These are phyloP conservation scores for Sitophilus oryzae DNA, from an alignment of 1,140 invertebrate species.

Conservation along the genomic window DNA sequence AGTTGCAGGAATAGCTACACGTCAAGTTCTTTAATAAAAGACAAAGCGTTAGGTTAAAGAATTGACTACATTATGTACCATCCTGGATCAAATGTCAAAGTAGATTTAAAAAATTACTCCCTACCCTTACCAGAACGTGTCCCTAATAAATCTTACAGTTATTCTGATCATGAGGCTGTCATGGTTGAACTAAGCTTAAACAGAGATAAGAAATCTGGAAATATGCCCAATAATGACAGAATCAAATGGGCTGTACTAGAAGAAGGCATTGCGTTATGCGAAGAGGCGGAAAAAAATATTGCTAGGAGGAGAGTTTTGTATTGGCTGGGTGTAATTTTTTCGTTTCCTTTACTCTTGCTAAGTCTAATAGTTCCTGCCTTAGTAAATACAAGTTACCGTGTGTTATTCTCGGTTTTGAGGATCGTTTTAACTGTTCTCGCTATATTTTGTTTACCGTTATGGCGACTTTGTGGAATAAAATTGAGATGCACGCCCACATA, in stretches of 20 bases:
- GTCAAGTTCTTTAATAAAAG: conserved; percentile 46
- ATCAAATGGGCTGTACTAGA: conserved; percentile 45
- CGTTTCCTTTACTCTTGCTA: conserved; percentile 43
- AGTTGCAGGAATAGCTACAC: conserved; percentile 80
- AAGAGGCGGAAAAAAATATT: conserved; percentile 52
- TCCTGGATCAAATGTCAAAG: conserved; percentile 50
- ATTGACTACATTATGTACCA: conserved; percentile 88
- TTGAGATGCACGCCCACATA: conserved; percentile 72
- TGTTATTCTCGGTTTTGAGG: conserved; percentile 50
- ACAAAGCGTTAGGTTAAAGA: conserved; percentile 69
- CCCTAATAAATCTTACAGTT: conserved; percentile 66
- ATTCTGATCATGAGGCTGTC: conserved; percentile 89
- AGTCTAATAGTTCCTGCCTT: conserved; percentile 43
- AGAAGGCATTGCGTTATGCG: conserved; percentile 57
- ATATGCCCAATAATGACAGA: neutral
- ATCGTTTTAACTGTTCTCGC: conserved; percentile 59
- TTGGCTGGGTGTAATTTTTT: conserved; percentile 49
- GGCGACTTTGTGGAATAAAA: conserved; percentile 71
- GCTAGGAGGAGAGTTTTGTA: conserved; percentile 55
- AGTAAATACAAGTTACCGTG: conserved; percentile 35
- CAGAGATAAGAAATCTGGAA: conserved; percentile 4
- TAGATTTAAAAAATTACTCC: conserved; percentile 56
- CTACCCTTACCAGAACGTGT: conserved; percentile 69
- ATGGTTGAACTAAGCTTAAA: conserved; percentile 20
- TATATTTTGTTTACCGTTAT: conserved; percentile 67